Evolutionary conservation across 2,888 invertebrate genomes (phyloP), one percentile per base, ranked within the genome.

Genomic region (Calliopum simillimum): DNA sequence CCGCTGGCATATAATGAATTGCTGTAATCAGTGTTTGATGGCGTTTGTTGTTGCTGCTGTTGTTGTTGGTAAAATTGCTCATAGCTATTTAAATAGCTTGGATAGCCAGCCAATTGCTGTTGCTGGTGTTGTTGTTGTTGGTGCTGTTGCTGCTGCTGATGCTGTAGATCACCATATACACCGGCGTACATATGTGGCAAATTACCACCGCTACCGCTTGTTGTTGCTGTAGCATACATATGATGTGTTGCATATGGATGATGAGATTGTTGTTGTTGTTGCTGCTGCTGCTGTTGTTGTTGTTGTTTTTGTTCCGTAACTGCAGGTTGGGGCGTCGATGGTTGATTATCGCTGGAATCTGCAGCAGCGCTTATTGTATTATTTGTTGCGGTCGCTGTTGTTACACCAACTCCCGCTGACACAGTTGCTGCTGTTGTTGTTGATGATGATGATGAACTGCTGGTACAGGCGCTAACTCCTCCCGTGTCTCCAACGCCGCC

Each of bases 301-400:
- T 76, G 68, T 41, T 71, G 72, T 33, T 70, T 74, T 66, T 71
- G 68, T 58, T 58, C 64, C 74, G 76, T 33, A 1, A 43, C 44
- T 33, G 74, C 73, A 82, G 86, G 83, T 77, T 84, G 87, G 76
- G 84, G 85, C 73, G 83, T 86, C 73, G 83, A 86, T 78, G 86
- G 84, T 72, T 86, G 86, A 80, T 86, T 86, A 85, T 94, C 94
- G 79, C 92, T 92, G 69, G 93, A 92, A 84, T 94, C 94, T 68
- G 93, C 92, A 47, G 93, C 90, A 13, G 92, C 92, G 77, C 91
- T 90, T 79, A 91, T 88, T 64, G 91, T 89, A 58, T 66, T 80
- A 59, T 76, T 75, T 73, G 76, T 75, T 8, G 73, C 73, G 4
- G 61, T 25, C 43, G 68, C 44, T n/a, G 46, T 64, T 41, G 43